Evolutionary conservation across 1,140 invertebrate species (phyloP).

Genomic region (Hyles euphorbiae): DNA sequence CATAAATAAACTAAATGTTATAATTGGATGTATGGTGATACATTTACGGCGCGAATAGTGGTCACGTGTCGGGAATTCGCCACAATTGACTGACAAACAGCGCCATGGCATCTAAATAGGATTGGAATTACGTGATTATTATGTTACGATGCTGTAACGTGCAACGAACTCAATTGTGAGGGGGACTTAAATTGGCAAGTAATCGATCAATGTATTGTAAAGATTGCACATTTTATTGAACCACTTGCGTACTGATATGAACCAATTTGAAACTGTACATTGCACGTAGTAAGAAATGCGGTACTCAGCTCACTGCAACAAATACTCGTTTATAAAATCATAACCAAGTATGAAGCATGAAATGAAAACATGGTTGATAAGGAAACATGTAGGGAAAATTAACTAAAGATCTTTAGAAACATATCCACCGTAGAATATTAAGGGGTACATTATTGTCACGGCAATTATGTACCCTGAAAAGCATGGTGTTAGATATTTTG

Average conservation of each 20-base stretch:
- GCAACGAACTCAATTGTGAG: constrained; percentile 25
- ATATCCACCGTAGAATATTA: too few relatives aligned
- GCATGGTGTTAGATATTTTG: not conserved
- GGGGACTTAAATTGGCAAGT: constrained; percentile 10
- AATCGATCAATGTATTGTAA: not conserved
- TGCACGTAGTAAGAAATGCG: too few relatives aligned
- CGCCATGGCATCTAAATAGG: constrained; percentile 39
- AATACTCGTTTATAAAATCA: too few relatives aligned
- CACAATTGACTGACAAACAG: constrained; percentile 43
- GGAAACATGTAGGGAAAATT: too few relatives aligned
- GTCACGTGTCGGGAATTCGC: constrained; percentile 65
- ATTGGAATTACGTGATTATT: constrained; percentile 64
- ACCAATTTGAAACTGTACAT: too few relatives aligned
- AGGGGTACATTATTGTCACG: not conserved
- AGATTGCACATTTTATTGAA: too few relatives aligned
- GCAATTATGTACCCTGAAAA: not conserved
- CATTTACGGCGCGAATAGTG: constrained; percentile 56
- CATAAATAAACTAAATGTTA: constrained; percentile 51
- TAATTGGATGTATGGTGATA: constrained; percentile 44
- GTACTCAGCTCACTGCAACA: too few relatives aligned
- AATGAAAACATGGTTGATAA: too few relatives aligned
- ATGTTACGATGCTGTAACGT: constrained; percentile 48
- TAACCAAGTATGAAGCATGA: too few relatives aligned
- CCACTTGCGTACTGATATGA: too few relatives aligned
- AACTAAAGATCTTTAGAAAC: too few relatives aligned